Evolutionary conservation across 2,888 invertebrate genomes (phyloP), one percentile per base, ranked within the genome.

Genomic region (Archips xylosteana): DNA sequence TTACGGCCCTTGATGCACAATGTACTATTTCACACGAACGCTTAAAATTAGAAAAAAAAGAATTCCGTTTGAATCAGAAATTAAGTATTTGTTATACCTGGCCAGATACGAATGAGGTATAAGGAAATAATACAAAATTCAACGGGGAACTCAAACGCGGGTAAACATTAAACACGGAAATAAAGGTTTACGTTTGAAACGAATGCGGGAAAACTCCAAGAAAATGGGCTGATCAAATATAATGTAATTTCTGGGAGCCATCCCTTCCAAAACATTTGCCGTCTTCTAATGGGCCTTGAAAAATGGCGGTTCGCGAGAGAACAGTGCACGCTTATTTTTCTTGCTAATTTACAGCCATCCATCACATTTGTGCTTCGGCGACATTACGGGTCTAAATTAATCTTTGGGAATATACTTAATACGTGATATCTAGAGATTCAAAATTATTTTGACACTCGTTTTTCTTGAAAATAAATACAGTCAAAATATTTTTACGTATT

Each of bases 171-270:
- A 68, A 72, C 72, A 72, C 62, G 67, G n/a, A 63, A 72, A 72
- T 72, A 68, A 72, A 68, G 36, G 67, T 63, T 68, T 67, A 67
- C 66, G 54, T 61, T 72, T 68, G 6, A 63, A 72, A 63, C 72
- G 57, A 67, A 72, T 57, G 72, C 62, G 67, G 72, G 57, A 72
- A 71, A 72, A 68, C 62, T 72, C 57, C 8, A 72, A 72, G 67
- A 72, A 72, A 72, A 63, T 68, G 62, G 62, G 62, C 62, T 68
- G 72, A 72, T 68, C 72, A 72, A 72, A 72, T 72, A 63, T 68
- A 72, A 72, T 72, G 62, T 72, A 72, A 72, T 72, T 72, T 72
- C 67, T 68, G 54, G 36, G 39, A 63, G 67, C 62, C 62, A 72
- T 72, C 72, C 62, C 62, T 72, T 72, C 67, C 72, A 63, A 57